Percentiles rank a stretch among this genome's conserved stretches.
Evolutionary conservation across 1,140 invertebrate species (phyloP).

Genomic region (Amphibalanus amphitrite): DNA sequence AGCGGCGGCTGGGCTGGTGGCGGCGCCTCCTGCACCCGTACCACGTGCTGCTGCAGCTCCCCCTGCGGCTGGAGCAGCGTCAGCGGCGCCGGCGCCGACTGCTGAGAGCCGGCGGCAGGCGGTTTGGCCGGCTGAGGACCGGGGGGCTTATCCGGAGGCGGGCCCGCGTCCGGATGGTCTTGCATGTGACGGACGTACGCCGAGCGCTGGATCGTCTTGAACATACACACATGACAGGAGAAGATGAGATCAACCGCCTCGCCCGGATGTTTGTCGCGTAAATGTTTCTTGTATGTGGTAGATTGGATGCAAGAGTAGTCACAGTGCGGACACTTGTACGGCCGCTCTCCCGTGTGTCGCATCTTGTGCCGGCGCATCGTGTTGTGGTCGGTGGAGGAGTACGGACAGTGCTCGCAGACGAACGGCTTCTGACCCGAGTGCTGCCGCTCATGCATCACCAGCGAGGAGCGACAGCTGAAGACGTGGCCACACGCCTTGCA

Average conservation of each 20-base stretch:
- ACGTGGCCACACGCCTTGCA: constrained; percentile 58
- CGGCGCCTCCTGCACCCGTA: neutral
- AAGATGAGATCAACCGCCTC: neutral
- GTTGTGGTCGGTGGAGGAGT: constrained; percentile 60
- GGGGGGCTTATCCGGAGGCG: no score
- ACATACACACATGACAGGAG: neutral
- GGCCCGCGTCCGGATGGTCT: neutral
- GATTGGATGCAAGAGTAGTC: constrained; percentile 47
- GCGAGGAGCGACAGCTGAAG: constrained; percentile 37
- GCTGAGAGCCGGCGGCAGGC: no score
- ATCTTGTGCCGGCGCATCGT: constrained; percentile 58
- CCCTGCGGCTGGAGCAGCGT: no score
- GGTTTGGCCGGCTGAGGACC: no score
- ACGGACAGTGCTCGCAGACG: constrained; percentile 53
- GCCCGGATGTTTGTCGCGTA: constrained; percentile 42
- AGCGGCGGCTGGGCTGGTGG: no score
- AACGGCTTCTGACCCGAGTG: constrained; percentile 68
- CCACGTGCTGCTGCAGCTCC: neutral
- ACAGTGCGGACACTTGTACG: constrained; percentile 50
- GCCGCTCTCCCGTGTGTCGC: constrained; percentile 50
- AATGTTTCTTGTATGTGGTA: constrained; percentile 44
- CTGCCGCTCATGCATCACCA: constrained; percentile 49
- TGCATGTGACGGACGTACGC: neutral
- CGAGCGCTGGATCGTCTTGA: constrained; percentile 1
- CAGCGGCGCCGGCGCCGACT: no score